Base-by-base conservation (phyloP, 2,113 vertebrate genomes). In the Beaufortia kweichowensis region DNA sequence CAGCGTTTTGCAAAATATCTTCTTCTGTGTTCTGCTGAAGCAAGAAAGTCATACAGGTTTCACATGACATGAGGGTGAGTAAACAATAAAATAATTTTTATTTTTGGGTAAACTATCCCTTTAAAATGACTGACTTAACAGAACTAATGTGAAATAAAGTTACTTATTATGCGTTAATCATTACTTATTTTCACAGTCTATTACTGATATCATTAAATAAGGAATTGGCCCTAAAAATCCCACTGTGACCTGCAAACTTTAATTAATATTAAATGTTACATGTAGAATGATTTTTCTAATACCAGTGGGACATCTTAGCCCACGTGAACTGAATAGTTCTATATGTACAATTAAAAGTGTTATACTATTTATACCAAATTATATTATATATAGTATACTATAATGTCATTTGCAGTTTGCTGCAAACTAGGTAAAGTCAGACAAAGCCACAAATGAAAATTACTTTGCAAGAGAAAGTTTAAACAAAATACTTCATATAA, bases 401-500 rank as follows among this genome's bases (percentile, higher is more conserved):
- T 15, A 46, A 46, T 46, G 14, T 46, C 12, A 46, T 12, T 17
- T 46, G 15, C 43, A 46, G 15, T 46, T 5, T 46, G 43, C 43
- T 3, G 15, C 43, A 46, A 46, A 17, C 15, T 15, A 17, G 43
- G 12, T 14, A 14, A 46, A 46, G 35, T 11, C 35, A 39, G 35
- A 39, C 8, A 39, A 39, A 39, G 17, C 43, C 43, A 48, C 14
- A 48, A 48, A 48, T 48, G 14, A 17, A 48, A 48, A 48, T 48
- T 14, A 72, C 31, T 1, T 12, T 72, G 21, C 33, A 59, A 61
- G 56, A 17, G 5, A 21, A 24, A 61, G 19, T 61, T 72, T 19
- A n/a, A 33, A 46, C 9, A n/a, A 39, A 73, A 6, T 17, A 11
- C 48, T 69, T 70, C n/a, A 70, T 29, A 55, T 56, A 24, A 55